A percentile compares a stretch with the other conserved stretches of the same genome.
phyloP scores from a whole-genome alignment of 2,113 vertebrate species.

The Elachura formosa region DNA sequence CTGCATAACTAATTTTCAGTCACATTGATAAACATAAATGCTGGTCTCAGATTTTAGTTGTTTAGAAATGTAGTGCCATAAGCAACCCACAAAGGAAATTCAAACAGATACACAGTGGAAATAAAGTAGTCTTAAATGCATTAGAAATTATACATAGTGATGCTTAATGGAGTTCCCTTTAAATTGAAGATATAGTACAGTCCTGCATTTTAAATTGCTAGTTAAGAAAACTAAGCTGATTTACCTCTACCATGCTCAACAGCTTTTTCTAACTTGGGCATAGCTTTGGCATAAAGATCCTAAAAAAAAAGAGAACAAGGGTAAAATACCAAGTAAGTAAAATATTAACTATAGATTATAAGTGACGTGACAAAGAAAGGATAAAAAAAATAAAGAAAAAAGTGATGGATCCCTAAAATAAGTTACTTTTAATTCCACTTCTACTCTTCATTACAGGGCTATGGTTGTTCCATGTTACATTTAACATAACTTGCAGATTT shows the following conservation, averaged over 20 bases:
- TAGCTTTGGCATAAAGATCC: slow-evolving; percentile 75
- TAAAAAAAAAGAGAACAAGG: slow-evolving; percentile 49
- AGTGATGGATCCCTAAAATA: background rate
- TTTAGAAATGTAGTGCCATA: background rate
- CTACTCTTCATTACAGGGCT: background rate
- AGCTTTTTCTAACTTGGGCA: slow-evolving; percentile 76
- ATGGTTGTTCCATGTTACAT: background rate
- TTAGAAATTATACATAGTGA: background rate
- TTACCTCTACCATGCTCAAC: slow-evolving; percentile 80
- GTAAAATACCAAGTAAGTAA: background rate
- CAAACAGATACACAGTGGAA: background rate
- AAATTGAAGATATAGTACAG: background rate
- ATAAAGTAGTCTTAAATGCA: background rate
- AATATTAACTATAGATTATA: background rate
- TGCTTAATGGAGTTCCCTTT: background rate
- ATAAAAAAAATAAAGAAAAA: background rate
- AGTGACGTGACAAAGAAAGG: background rate
- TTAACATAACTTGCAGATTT: background rate
- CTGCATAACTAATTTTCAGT: background rate
- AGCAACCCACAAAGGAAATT: background rate
- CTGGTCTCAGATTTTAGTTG: background rate
- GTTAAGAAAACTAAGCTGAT: slow-evolving; percentile 53
- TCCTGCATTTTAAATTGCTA: background rate
- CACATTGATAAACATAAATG: background rate
- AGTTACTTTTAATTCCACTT: background rate